Conservation (phyloP, 2,113 vertebrate genomes). For the Varanus salvator region DNA sequence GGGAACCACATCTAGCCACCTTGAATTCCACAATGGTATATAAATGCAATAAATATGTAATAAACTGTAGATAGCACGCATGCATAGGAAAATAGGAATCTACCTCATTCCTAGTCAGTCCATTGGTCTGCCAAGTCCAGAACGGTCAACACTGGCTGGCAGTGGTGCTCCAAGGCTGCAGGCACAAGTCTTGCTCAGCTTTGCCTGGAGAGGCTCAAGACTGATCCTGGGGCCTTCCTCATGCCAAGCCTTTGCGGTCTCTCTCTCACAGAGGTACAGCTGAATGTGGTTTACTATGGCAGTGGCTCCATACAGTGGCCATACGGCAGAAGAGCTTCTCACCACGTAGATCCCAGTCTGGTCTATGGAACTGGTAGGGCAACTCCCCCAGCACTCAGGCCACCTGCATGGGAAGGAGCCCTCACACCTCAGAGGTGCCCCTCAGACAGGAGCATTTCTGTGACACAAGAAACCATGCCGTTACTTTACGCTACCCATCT, state of each 20-base stretch:
- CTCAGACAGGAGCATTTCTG: neutral
- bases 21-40: too few species aligned
- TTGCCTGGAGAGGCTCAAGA: too few species aligned
- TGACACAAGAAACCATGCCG: neutral
- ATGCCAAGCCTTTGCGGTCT: neutral
- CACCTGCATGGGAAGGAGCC: neutral
- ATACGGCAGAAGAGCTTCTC: neutral
- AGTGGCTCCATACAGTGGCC: conserved; percentile 11
- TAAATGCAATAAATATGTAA: too few species aligned
- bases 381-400: neutral
- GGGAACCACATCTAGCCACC: too few species aligned
- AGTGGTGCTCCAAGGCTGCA: neutral
- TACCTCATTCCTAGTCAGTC: too few species aligned
- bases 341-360: neutral
- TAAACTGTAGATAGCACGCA: neutral
- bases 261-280: neutral
- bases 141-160: neutral
- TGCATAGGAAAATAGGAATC: neutral
- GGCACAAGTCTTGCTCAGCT: neutral
- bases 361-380: too few species aligned
- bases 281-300: neutral
- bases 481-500: neutral
- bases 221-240: too few species aligned
- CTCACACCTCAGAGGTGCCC: too few species aligned
- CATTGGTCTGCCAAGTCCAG: neutral